Evolutionary conservation across 2,888 invertebrate species (phyloP).

Genomic region (Ochlodes sylvanus): DNA sequence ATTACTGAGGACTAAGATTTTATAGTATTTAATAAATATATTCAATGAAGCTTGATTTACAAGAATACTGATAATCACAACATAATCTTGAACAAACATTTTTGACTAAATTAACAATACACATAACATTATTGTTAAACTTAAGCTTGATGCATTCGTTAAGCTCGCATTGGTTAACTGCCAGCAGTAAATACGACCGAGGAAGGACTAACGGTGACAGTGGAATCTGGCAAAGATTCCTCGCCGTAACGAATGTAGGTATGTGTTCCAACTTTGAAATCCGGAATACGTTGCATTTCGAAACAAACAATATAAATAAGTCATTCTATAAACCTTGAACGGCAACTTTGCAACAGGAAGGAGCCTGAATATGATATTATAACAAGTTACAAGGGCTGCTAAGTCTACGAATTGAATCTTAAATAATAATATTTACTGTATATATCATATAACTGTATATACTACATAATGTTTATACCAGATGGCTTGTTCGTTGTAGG

Average conservation of each 20-base stretch:
- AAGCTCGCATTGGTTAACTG: conserved; percentile 19
- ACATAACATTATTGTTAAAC: background rate
- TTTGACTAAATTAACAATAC: background rate
- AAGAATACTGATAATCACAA: too few species aligned
- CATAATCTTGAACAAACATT: too few species aligned
- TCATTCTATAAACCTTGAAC: background rate
- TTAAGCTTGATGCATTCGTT: conserved; percentile 17
- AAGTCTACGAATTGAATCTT: too few species aligned
- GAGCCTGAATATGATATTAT: too few species aligned
- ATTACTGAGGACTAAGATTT: too few species aligned
- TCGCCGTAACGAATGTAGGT: conserved; percentile 27
- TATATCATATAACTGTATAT: too few species aligned
- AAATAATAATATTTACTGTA: too few species aligned
- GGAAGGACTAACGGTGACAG: conserved; percentile 32
- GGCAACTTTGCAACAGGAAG: background rate
- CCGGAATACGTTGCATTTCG: conserved; percentile 23
- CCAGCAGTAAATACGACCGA: conserved; percentile 16
- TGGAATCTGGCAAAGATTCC: conserved; percentile 32
- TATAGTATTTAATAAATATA: too few species aligned
- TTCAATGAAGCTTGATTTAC: too few species aligned
- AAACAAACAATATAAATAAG: conserved; percentile 6
- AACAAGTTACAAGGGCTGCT: too few species aligned
- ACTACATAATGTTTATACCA: too few species aligned
- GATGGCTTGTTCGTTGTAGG: too few species aligned
- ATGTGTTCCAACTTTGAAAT: conserved; percentile 34